Evolutionary conservation across 2,888 invertebrate species (phyloP).

Genomic region (Sphaerophoria taeniata): DNA sequence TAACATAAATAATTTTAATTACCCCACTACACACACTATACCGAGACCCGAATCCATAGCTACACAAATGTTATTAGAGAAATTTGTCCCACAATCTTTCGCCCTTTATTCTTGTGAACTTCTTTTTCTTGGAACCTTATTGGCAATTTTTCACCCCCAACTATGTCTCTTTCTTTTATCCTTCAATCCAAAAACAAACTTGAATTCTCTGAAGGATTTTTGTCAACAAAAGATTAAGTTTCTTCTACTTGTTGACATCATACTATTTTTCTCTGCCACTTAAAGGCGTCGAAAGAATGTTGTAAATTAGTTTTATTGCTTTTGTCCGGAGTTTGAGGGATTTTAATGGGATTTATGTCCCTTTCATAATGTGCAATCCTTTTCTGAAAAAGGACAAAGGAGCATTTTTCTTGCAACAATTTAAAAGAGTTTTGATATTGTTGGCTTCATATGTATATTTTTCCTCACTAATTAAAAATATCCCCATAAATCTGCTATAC

Average conservation of each 20-base stretch:
- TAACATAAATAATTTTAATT: conserved; percentile 54
- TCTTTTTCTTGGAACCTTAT: not conserved
- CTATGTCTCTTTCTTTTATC: not conserved
- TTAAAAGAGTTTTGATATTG: no score
- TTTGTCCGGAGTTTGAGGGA: conserved; percentile 1
- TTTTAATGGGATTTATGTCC: conserved; percentile 4
- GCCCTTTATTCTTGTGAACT: no score
- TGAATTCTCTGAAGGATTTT: conserved; percentile 7
- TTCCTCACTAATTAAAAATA: no score
- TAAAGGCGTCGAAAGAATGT: not conserved
- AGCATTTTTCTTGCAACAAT: no score
- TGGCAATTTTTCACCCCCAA: not conserved
- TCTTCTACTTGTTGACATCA: conserved; percentile 21
- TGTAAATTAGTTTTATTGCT: conserved; percentile 2
- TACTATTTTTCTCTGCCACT: not conserved
- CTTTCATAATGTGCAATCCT: not conserved
- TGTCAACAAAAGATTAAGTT: conserved; percentile 3
- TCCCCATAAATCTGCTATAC: no score
- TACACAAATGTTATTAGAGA: conserved; percentile 20
- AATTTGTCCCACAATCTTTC: conserved; percentile 20
- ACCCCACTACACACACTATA: conserved; percentile 42
- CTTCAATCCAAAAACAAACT: not conserved
- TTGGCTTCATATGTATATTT: no score
- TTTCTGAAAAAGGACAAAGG: no score
- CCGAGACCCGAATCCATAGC: not conserved